Base-by-base conservation (phyloP, 2,797 vertebrate genomes). In the Ctenosaura bakeri region DNA sequence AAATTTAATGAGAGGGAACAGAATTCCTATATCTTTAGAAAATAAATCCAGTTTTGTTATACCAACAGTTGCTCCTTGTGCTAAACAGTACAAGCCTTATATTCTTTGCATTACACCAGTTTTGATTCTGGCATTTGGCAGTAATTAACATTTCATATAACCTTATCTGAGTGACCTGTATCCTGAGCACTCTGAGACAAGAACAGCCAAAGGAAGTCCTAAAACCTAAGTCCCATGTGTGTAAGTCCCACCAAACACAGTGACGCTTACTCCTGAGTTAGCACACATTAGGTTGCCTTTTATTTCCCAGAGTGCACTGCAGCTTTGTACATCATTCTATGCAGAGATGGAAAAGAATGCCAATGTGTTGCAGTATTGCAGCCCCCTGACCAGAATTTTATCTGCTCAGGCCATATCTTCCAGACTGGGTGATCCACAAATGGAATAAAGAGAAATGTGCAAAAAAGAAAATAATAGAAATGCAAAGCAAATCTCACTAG, bases 1-100 rank as follows among this genome's bases (percentile, higher is more conserved):
- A 95, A 81, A 87, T 59, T 35, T 71, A 92, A 79, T 20, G 29
- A 85, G 59, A 85, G 52, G n/a, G 64, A 71, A 89, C 35, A 38
- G 90, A 88, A 87, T 62, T 83, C 62, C 52, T 88, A 6, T 24
- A 0, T 86, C 83, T 91, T 38, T 73, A 29, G 32, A 59, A 84
- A 56, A 78, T 88, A 88, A 92, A 0, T 22, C 52, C 87, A 56
- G 26, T 85, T 79, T 71, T 91, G 7, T 87, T 91, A 80, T 6
- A 82, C 38, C 81, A 79, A 80, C 73, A 87, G 18, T 69, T 85
- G 16, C 46, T 64, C 66, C 54, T 90, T 42, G 10, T 89, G 16
- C 81, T 59, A 76, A 88, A 89, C 89, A 87, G 32, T 88, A 20
- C 9, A 85, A 18, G 38, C 69, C 16, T 20, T 86, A 76, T 88